These are phyloP conservation scores for Drosophila affinis DNA, from an alignment of 2,888 invertebrate genomes.

Conservation along the genomic window DNA sequence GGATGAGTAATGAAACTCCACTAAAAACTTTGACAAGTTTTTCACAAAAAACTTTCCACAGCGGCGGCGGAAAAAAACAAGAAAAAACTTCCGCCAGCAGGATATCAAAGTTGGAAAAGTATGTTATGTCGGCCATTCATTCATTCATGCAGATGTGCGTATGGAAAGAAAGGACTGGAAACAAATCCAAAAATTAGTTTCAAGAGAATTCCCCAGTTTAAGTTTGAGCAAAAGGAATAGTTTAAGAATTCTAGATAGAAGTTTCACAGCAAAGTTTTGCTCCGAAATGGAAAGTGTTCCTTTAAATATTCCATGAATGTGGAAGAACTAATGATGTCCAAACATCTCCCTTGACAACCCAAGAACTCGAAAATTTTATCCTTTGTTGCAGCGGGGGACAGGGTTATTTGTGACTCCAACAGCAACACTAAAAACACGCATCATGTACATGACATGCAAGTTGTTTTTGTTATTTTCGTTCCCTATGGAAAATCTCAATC, in stretches of 20 bases:
- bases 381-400: too few species aligned
- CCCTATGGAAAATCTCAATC: neutral
- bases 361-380: too few species aligned
- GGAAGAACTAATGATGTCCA: too few species aligned
- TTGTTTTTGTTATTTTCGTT: too few species aligned
- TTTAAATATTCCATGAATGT: neutral
- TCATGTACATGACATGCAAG: too few species aligned
- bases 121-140: slow-evolving; percentile 37
- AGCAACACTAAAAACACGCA: too few species aligned
- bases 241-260: slow-evolving; percentile 5
- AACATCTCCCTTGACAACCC: too few species aligned
- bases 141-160: neutral
- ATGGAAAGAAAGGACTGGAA: neutral
- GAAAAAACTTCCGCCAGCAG: slow-evolving; percentile 25
- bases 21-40: slow-evolving; percentile 51
- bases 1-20: slow-evolving; percentile 54
- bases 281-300: neutral
- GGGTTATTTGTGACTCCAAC: too few species aligned
- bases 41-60: slow-evolving; percentile 33
- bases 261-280: neutral
- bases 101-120: slow-evolving; percentile 45
- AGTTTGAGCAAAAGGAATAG: neutral
- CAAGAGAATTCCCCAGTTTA: slow-evolving; percentile 21
- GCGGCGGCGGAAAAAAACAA: slow-evolving; percentile 13
- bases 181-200: slow-evolving; percentile 28